Percentiles rank a stretch among this genome's conserved stretches.
Conservation (phyloP, 2,113 vertebrate genomes). For the Todiramphus saurophagus region DNA sequence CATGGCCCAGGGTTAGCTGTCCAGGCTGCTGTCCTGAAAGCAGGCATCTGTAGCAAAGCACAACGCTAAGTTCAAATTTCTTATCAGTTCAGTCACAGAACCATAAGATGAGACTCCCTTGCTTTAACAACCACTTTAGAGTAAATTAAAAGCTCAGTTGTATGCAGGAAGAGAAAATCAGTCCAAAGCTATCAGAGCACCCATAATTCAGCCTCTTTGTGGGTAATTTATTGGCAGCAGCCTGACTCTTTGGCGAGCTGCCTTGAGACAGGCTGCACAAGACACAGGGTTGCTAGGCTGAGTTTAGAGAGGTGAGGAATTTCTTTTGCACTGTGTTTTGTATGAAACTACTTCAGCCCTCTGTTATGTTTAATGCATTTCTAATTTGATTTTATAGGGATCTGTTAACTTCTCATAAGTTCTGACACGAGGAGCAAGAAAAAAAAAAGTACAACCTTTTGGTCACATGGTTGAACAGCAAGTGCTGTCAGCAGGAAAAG, state of each 20-base stretch:
- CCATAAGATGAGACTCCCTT: conserved; percentile 1
- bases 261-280: conserved; percentile 8
- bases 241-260: conserved; percentile 36
- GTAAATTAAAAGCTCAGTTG: conserved; percentile 60
- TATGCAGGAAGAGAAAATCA: conserved; percentile 19
- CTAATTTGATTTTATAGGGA: conserved; percentile 19
- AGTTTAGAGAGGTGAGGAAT: conserved; percentile 14
- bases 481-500: neutral
- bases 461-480: neutral
- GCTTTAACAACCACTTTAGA: conserved; percentile 52
- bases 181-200: conserved; percentile 44
- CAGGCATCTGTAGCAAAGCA: neutral
- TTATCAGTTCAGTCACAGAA: conserved; percentile 48
- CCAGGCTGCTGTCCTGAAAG: conserved; percentile 1
- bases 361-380: conserved; percentile 37
- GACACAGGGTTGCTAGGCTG: conserved; percentile 29
- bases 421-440: neutral
- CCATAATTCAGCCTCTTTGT: conserved; percentile 55
- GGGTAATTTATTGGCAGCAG: conserved; percentile 62
- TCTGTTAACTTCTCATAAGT: neutral
- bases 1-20: neutral
- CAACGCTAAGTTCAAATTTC: neutral
- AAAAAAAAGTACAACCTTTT: neutral
- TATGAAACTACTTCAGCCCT: neutral
- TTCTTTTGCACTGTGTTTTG: neutral